Evolutionary conservation across 2,888 invertebrate species (phyloP).

Genomic region (Apomyelois bistriatella): DNA sequence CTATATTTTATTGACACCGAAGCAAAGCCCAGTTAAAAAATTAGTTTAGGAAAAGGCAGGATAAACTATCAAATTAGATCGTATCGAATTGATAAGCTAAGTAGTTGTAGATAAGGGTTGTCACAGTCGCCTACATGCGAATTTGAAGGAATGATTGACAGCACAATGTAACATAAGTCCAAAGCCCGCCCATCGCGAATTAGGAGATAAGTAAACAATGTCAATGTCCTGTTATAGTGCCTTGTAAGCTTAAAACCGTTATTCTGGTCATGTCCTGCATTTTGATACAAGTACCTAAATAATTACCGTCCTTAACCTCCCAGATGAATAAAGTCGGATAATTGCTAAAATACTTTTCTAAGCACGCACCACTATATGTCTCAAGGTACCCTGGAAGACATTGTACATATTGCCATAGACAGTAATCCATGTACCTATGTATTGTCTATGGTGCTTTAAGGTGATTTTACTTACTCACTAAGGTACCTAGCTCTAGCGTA

Average conservation of each 20-base stretch:
- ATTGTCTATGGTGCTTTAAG: too few relatives aligned
- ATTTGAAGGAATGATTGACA: constrained; percentile 46
- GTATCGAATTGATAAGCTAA: neutral
- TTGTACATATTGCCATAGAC: too few relatives aligned
- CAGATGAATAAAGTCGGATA: too few relatives aligned
- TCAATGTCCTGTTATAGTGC: constrained; percentile 45
- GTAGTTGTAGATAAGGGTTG: constrained; percentile 15
- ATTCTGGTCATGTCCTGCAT: constrained; percentile 4
- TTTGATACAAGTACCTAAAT: neutral
- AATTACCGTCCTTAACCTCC: neutral
- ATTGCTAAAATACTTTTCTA: too few relatives aligned
- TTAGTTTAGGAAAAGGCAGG: too few relatives aligned
- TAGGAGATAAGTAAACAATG: constrained; percentile 33
- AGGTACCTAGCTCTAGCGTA: too few relatives aligned
- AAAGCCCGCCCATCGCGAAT: constrained; percentile 35
- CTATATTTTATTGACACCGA: too few relatives aligned
- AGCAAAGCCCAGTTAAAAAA: too few relatives aligned
- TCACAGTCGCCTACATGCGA: constrained; percentile 21
- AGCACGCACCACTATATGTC: too few relatives aligned
- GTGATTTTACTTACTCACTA: too few relatives aligned
- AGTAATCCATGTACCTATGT: too few relatives aligned
- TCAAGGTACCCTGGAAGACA: too few relatives aligned
- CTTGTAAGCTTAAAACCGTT: constrained; percentile 28
- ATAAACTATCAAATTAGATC: neutral
- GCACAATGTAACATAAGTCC: constrained; percentile 43